Evolutionary conservation across 2,113 vertebrate species (phyloP), one percentile per base, ranked within the genome.

Genomic region (Cnemophilus loriae): DNA sequence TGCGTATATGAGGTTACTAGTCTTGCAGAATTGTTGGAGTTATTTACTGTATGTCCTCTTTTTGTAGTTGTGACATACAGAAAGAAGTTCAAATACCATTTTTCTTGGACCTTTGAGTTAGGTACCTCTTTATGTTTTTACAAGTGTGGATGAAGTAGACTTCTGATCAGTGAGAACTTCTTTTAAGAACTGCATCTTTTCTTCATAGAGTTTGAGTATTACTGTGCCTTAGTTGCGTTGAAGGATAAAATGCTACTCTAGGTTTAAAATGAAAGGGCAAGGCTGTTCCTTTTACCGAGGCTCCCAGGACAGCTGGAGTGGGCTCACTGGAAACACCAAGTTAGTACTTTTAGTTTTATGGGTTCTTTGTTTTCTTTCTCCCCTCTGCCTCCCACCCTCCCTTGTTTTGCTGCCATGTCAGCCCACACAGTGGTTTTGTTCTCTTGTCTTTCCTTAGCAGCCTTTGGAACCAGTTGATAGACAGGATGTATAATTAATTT

Each of bases 351-450:
- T 4, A 55, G 47, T 88, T 90, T 84, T 65, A 70, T 15, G 16
- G 2, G 7, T 50, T 70, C 16, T 81, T 87, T 30, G 15, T 32
- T 73, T 92, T 74, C 17, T 57, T 41, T 50, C 16, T 77, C 6
- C 13, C 17, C 16, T 39, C 7, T 87, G 41, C 24, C 28, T 79
- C 39, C 10, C 11, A 47, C 47, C 6, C 33, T 88, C 30, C 21
- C 35, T 59, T 2, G 2, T 73, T 84, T 75, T 63, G n/a, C 46
- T 84, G 50, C 37, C 0, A 0, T 24, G 14, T 44, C 5, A 8
- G 41, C 73, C 69, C n/a, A 19, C 37, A 27, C 49, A 46, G 50
- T 70, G 22, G 13, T 77, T 94, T 92, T 74, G 46, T 86, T 89
- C 71, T 74, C 46, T n/a, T 26, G 28, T 60, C 68, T 73, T 81